A percentile compares a stretch with the other conserved stretches of the same genome.
Conservation (phyloP, 2,113 vertebrate genomes). For the Colistium nudipinnis region DNA sequence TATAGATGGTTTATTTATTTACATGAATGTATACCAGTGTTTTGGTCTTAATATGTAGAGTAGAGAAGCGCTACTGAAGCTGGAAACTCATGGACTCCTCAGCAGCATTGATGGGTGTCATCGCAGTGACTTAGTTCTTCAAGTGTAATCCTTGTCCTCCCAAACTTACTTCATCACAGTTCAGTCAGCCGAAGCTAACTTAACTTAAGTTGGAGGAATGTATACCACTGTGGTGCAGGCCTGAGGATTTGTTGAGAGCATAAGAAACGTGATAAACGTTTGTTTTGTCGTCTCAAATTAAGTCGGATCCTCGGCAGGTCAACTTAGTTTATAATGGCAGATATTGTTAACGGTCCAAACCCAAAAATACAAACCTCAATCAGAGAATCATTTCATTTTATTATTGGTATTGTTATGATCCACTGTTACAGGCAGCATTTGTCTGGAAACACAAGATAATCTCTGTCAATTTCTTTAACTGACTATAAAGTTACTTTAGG, state of each 20-base stretch:
- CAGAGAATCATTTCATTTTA: too few species aligned
- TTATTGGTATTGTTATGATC: too few species aligned
- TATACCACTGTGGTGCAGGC: neutral
- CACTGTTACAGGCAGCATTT: too few species aligned
- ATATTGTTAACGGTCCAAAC: too few species aligned
- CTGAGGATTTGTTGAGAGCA: conserved; percentile 1
- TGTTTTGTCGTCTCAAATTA: too few species aligned
- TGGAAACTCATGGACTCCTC: neutral
- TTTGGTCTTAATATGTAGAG: neutral
- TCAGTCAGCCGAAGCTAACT: neutral
- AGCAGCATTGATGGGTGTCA: neutral
- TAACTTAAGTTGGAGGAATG: neutral
- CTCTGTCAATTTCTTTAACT: neutral
- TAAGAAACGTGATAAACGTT: neutral
- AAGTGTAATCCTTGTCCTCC: neutral
- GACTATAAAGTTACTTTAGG: neutral
- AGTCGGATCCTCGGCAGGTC: too few species aligned
- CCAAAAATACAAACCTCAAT: too few species aligned
- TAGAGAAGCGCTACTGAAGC: neutral
- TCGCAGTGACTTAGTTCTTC: neutral
- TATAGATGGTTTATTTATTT: too few species aligned
- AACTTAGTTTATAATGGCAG: too few species aligned
- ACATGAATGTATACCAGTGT: neutral
- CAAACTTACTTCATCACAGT: neutral
- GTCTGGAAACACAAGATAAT: too few species aligned